Evolutionary conservation across 2,113 vertebrate genomes (phyloP).

Genomic region (Corythornis cristatus): DNA sequence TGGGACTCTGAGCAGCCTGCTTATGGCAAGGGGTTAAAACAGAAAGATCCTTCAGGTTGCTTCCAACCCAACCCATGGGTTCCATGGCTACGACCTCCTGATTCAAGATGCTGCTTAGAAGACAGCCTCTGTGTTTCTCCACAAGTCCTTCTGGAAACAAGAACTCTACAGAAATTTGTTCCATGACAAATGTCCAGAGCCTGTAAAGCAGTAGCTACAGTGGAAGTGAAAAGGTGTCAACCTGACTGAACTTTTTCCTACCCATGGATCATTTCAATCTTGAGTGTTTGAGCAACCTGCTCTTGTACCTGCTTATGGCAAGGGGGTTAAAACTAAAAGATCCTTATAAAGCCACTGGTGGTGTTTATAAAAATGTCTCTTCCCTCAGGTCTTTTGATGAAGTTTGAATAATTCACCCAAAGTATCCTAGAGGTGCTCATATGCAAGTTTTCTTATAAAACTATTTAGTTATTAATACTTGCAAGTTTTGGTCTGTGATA

Average conservation of each 20-base stretch:
- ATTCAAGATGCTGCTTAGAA: not conserved
- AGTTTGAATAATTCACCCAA: not conserved
- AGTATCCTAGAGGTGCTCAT: not conserved
- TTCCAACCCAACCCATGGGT: not conserved
- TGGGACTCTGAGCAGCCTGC: not conserved
- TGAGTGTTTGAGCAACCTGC: not conserved
- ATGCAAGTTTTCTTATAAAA: slow-evolving; percentile 15
- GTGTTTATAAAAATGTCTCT: not conserved
- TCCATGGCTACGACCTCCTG: not conserved
- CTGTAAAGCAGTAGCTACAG: not conserved
- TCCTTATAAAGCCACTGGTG: no score
- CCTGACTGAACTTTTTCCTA: not conserved
- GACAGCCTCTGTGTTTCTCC: not conserved
- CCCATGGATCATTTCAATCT: not conserved
- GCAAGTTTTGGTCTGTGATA: not conserved
- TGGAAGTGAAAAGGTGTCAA: not conserved
- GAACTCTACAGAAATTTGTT: not conserved
- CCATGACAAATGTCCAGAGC: not conserved
- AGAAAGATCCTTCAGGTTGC: not conserved
- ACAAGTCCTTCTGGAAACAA: not conserved
- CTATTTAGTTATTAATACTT: slow-evolving; percentile 3
- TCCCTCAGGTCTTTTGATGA: not conserved
- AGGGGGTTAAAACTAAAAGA: no score
- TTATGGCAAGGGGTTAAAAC: not conserved
- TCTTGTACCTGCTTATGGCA: no score